phyloP scores from a whole-genome alignment of 2,888 invertebrate genomes.

The Sminthurinus aureus region DNA sequence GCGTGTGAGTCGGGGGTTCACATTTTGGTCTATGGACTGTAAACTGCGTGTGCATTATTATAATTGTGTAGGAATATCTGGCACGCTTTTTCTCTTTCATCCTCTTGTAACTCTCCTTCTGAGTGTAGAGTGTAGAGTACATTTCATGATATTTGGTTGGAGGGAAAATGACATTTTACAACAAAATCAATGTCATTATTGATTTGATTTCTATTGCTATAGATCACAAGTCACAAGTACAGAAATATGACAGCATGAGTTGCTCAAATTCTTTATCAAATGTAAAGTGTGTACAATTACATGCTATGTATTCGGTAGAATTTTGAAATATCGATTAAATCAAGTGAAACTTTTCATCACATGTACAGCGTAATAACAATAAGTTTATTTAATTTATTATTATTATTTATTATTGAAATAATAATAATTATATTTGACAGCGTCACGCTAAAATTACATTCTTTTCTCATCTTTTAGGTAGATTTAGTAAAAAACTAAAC shows the following conservation, averaged over 20 bases:
- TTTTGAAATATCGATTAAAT: no score
- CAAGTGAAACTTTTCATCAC: no score
- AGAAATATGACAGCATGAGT: not conserved
- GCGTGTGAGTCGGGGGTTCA: not conserved
- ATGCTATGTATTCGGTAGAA: no score
- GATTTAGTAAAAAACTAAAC: no score
- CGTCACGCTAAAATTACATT: no score
- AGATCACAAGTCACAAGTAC: not conserved
- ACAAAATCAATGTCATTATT: constrained; percentile 13
- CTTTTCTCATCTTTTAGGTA: no score
- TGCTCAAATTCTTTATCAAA: not conserved
- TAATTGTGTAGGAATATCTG: not conserved
- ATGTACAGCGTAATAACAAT: no score
- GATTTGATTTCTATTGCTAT: constrained; percentile 6
- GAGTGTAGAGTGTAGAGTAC: not conserved
- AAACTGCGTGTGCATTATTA: not conserved
- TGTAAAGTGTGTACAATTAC: not conserved
- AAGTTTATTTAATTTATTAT: no score
- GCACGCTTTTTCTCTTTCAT: not conserved
- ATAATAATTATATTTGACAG: no score
- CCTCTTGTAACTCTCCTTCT: not conserved
- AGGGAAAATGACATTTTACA: not conserved
- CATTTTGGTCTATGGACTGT: not conserved
- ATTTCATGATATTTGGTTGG: not conserved
- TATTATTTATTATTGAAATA: no score